A percentile compares a stretch with the other conserved stretches of the same genome.
phyloP scores from a whole-genome alignment of 2,888 invertebrate genomes.

The Serrognathus titanus region DNA sequence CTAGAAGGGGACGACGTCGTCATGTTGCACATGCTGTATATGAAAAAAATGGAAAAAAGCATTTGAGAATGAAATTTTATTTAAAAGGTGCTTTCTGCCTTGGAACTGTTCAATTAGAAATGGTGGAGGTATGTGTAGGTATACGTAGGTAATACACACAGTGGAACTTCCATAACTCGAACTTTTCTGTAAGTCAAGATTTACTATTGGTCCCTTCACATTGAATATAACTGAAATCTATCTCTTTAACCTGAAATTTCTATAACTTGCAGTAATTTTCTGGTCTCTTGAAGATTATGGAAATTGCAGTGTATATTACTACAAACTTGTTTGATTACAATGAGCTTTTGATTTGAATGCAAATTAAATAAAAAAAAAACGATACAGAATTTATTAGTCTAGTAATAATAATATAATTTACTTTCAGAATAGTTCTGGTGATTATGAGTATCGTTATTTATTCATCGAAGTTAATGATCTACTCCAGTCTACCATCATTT shows the following conservation, averaged over 20 bases:
- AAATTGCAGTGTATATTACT: too few relatives aligned
- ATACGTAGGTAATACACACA: too few relatives aligned
- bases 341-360: neutral
- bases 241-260: too few relatives aligned
- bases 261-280: too few relatives aligned
- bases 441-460: constrained; percentile 78
- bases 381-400: too few relatives aligned
- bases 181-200: too few relatives aligned
- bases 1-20: constrained; percentile 73
- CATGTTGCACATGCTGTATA: constrained; percentile 80
- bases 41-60: constrained; percentile 69
- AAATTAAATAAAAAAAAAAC: too few relatives aligned
- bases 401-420: constrained; percentile 1
- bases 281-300: too few relatives aligned
- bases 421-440: constrained; percentile 70
- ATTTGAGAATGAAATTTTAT: constrained; percentile 88
- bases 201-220: too few relatives aligned
- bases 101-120: constrained; percentile 83
- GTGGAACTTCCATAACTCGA: too few relatives aligned
- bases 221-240: too few relatives aligned
- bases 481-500: constrained; percentile 67
- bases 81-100: constrained; percentile 78
- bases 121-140: constrained; percentile 64
- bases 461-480: constrained; percentile 80
- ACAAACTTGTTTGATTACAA: too few relatives aligned